A percentile compares a stretch with the other conserved stretches of the same genome.
Conservation (phyloP, 2,888 invertebrate species). For the Dione vanillae region DNA sequence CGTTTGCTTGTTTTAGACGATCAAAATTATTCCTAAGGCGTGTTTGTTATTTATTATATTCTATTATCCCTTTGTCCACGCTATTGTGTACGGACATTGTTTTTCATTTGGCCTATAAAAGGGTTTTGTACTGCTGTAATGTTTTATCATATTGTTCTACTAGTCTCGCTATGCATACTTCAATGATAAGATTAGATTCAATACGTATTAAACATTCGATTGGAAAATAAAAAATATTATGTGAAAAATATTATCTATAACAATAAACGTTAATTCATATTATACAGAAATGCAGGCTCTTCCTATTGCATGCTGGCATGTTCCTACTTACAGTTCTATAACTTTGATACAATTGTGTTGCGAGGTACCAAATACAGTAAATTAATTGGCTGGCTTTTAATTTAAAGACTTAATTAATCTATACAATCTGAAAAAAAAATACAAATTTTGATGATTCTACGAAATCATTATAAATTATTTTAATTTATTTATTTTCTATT, state of each 20-base stretch:
- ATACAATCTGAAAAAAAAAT: too few species aligned
- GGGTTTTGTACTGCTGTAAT: constrained; percentile 51
- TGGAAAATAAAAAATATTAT: constrained; percentile 8
- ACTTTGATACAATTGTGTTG: too few species aligned
- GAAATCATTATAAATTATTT: too few species aligned
- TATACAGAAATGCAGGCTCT: too few species aligned
- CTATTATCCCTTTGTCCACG: constrained; percentile 79
- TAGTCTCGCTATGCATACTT: constrained; percentile 10
- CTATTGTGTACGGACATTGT: constrained; percentile 74
- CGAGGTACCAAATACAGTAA: too few species aligned
- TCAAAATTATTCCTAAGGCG: constrained; percentile 65
- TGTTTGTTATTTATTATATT: constrained; percentile 76
- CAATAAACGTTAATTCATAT: background rate
- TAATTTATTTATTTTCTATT: too few species aligned
- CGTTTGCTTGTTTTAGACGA: constrained; percentile 38
- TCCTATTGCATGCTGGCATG: too few species aligned
- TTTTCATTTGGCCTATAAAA: constrained; percentile 60
- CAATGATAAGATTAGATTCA: constrained; percentile 25
- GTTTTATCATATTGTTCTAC: constrained; percentile 51
- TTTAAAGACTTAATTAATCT: too few species aligned
- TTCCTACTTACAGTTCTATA: too few species aligned
- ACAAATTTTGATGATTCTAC: too few species aligned
- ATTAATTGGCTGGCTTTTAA: too few species aligned
- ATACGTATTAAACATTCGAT: constrained; percentile 17
- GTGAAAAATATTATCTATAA: background rate